Base-by-base conservation (phyloP, 2,888 invertebrate species). In the Scelioninae gen. 2 region DNA sequence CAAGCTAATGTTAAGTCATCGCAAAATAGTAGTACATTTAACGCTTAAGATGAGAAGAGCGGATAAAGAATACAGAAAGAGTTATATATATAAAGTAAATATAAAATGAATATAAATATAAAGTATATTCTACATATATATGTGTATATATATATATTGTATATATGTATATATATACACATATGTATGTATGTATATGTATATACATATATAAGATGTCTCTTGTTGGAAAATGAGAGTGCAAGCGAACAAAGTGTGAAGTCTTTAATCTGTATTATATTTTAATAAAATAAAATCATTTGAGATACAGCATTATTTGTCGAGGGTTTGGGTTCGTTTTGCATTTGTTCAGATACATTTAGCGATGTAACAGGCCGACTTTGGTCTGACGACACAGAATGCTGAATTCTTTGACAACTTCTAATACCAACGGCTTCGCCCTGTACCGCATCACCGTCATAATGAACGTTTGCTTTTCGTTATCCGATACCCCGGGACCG, bases 181-280 rank as follows among this genome's bases (percentile, higher is more conserved):
- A n/a, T n/a, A n/a, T n/a, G n/a, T n/a, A n/a, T n/a, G n/a, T n/a
- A n/a, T n/a, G n/a, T n/a, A n/a, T n/a, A n/a, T n/a, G n/a, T n/a
- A n/a, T n/a, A n/a, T n/a, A n/a, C n/a, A n/a, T n/a, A 69, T 69
- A 53, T 69, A 48, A 53, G 46, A 53, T 18, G 53, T 69, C 69
- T 69, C 61, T 69, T 61, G 60, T 60, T 61, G 53, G 43, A 15
- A 45, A 50, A 45, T 60, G 18, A 65, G 64, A 60, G 35, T 52
- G 39, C 33, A 65, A 71, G 64, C 76, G 80, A 81, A 83, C 78
- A 81, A 82, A 82, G 81, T 83, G 82, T 81, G 83, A 83, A 79
- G 79, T 81, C 82, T 83, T 78, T 80, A 82, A 81, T 77, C 80
- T 84, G 84, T 84, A 85, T 64, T 73, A 73, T 84, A 85, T 85